These are phyloP conservation scores for Egretta garzetta DNA, from an alignment of 2,113 vertebrate genomes.

Conservation along the genomic window DNA sequence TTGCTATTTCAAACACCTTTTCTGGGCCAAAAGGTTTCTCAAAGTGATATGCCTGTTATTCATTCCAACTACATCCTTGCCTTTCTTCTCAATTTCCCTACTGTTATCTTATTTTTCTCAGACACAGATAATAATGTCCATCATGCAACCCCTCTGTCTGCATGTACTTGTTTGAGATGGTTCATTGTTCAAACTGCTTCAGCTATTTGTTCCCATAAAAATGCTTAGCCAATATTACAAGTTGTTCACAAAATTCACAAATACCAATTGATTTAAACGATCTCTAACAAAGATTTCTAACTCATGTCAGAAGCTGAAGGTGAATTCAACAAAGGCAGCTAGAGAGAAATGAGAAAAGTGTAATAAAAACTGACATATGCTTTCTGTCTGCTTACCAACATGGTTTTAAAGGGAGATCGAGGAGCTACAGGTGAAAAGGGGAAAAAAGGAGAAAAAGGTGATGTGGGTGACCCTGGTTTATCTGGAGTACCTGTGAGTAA, in stretches of 20 bases:
- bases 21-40: background rate
- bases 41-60: background rate
- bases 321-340: background rate
- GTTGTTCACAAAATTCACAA: background rate
- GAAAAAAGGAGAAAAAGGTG: constrained; percentile 84
- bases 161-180: background rate
- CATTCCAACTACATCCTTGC: background rate
- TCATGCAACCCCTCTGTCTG: background rate
- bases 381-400: background rate
- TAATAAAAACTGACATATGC: background rate
- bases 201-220: background rate
- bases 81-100: background rate
- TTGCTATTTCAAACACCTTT: background rate
- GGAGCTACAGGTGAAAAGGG: constrained; percentile 85
- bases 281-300: background rate
- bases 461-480: constrained; percentile 82
- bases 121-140: background rate
- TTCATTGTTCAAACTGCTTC: background rate
- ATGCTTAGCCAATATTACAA: background rate
- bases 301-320: background rate
- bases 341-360: background rate
- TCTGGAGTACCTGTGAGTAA: constrained; percentile 81
- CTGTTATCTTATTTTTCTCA: background rate
- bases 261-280: background rate
- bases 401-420: constrained; percentile 80